Percentiles rank a stretch among this genome's conserved stretches.
Conservation (phyloP, 2,888 invertebrate genomes). For the Theristus sp. region DNA sequence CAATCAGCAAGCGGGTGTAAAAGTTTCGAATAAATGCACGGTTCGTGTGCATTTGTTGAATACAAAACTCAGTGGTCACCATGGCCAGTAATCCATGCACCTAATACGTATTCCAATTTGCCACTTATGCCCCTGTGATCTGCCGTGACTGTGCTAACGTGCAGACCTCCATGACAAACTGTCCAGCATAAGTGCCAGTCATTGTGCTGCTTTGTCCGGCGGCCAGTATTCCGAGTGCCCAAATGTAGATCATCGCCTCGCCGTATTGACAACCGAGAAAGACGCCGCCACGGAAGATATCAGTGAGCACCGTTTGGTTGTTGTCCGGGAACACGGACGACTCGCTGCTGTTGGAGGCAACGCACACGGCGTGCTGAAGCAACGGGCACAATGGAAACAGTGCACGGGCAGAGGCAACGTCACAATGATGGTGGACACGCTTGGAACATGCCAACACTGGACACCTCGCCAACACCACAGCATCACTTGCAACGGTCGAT, state of each 20-base stretch:
- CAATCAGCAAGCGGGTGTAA: not conserved
- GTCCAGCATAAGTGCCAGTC: slow-evolving; percentile 41
- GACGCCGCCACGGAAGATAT: slow-evolving; percentile 24
- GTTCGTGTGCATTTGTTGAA: not conserved
- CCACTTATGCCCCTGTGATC: too few relatives aligned
- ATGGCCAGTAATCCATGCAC: not conserved
- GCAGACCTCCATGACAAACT: slow-evolving; percentile 38
- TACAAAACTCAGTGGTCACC: not conserved
- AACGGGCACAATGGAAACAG: too few relatives aligned
- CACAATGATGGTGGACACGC: too few relatives aligned
- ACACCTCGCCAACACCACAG: slow-evolving; percentile 8
- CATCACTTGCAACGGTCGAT: not conserved
- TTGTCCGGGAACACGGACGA: slow-evolving; percentile 19
- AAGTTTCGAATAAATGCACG: not conserved
- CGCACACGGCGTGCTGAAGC: slow-evolving; percentile 1
- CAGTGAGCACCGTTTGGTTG: slow-evolving; percentile 19
- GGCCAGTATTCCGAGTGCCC: slow-evolving; percentile 40
- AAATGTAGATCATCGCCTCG: slow-evolving; percentile 35
- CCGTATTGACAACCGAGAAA: slow-evolving; percentile 39
- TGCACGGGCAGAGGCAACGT: too few relatives aligned
- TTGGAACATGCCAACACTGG: slow-evolving; percentile 12
- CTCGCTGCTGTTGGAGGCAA: slow-evolving; percentile 13
- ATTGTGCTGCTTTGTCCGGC: slow-evolving; percentile 39
- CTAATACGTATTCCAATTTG: not conserved
- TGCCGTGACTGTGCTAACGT: too few relatives aligned